Conservation (phyloP, 1,140 invertebrate species). For the Pseudomyrmex gracilis region DNA sequence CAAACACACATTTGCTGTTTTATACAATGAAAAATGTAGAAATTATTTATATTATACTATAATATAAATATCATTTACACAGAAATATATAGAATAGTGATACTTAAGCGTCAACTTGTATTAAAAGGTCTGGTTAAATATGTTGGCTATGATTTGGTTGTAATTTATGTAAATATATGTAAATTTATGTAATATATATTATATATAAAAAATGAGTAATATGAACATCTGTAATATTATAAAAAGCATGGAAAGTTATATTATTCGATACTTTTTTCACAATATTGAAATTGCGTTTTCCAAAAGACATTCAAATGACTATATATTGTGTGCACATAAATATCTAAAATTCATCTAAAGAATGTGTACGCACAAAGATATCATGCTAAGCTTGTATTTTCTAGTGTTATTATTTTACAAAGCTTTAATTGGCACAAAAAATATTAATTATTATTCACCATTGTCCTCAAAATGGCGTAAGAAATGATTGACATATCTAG, state of each 20-base stretch:
- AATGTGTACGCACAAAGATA: constrained; percentile 52
- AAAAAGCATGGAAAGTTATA: no score
- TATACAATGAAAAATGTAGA: constrained; percentile 1
- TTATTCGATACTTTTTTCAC: no score
- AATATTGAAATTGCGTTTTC: no score
- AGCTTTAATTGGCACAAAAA: constrained; percentile 11
- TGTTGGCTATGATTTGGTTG: background rate
- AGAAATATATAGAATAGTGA: no score
- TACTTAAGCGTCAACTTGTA: no score
- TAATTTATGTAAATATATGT: constrained; percentile 11
- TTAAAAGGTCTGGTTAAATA: no score
- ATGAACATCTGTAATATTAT: no score
- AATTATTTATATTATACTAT: no score
- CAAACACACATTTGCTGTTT: no score
- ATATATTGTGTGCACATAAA: constrained; percentile 22
- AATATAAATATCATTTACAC: no score
- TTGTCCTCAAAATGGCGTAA: constrained; percentile 49
- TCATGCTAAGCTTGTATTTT: constrained; percentile 53
- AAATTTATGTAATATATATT: no score
- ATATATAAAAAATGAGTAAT: no score
- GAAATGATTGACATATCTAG: constrained; percentile 35
- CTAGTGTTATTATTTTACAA: constrained; percentile 13
- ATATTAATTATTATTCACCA: constrained; percentile 31
- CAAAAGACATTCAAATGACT: background rate
- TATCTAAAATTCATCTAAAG: constrained; percentile 33